A percentile compares a stretch with the other conserved stretches of the same genome.
phyloP scores from a whole-genome alignment of 2,113 vertebrate genomes.

The Eclectus roratus region DNA sequence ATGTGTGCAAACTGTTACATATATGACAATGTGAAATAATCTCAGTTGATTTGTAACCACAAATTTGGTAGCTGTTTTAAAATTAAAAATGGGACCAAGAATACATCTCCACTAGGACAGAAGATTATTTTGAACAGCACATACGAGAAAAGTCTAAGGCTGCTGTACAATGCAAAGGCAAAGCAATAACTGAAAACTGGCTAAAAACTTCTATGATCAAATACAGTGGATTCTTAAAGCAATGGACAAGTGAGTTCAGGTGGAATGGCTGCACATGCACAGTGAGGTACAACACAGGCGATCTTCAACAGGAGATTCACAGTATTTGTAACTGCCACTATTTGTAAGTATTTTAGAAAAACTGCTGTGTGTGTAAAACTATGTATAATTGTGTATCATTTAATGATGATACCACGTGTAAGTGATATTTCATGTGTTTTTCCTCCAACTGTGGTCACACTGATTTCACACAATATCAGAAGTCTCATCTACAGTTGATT shows the following conservation, averaged over 20 bases:
- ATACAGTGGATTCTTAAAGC: background rate
- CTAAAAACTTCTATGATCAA: background rate
- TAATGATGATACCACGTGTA: background rate
- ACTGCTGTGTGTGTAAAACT: no score
- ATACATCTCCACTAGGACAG: no score
- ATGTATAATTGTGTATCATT: background rate
- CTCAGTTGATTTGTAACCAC: background rate
- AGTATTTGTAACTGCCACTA: background rate
- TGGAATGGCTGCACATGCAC: background rate
- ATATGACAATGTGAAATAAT: background rate
- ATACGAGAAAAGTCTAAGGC: background rate
- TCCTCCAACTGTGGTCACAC: background rate
- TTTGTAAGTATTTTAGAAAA: background rate
- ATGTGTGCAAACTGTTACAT: accelerated
- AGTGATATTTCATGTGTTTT: background rate
- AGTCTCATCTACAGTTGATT: background rate
- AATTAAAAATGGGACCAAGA: background rate
- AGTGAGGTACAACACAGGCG: no score
- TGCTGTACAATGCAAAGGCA: background rate
- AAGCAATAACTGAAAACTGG: background rate
- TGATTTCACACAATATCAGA: background rate
- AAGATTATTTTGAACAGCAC: background rate
- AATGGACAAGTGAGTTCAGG: background rate
- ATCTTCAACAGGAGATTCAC: accelerated
- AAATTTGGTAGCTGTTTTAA: background rate